Percentiles rank a stretch among this genome's conserved stretches.
Evolutionary conservation across 2,888 invertebrate species (phyloP).

Genomic region (Eristalinus aeneus): DNA sequence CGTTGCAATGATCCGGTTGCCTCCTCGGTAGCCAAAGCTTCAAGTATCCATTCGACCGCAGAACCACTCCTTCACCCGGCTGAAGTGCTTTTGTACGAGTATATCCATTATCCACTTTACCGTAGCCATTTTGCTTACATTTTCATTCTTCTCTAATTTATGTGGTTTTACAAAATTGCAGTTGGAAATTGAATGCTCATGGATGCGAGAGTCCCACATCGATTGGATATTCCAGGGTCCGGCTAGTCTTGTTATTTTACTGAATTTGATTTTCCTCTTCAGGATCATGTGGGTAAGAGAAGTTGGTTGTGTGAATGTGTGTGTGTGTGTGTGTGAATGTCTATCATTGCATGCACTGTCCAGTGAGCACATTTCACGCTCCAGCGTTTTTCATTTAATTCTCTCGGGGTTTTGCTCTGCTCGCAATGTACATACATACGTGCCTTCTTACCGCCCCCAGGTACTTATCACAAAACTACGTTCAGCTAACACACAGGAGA

Average conservation of each 20-base stretch:
- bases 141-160: conserved; percentile 36
- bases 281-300: conserved; percentile 92
- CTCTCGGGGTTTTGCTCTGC: neutral
- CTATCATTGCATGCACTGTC: conserved; percentile 16
- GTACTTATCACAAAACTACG: conserved; percentile 95
- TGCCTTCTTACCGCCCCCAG: conserved; percentile 80
- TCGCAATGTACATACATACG: neutral
- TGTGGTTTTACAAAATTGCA: conserved; percentile 72
- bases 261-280: conserved; percentile 90
- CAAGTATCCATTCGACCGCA: conserved; percentile 1
- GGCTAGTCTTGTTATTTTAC: conserved; percentile 88
- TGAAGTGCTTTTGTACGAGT: conserved; percentile 24
- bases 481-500: conserved; percentile 93
- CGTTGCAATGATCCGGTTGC: neutral
- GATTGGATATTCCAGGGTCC: conserved; percentile 95
- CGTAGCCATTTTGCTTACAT: neutral
- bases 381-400: conserved; percentile 5
- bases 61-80: neutral
- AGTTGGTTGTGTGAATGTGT: neutral
- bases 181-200: conserved; percentile 85
- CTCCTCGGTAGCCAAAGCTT: neutral
- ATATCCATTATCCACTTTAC: conserved; percentile 21
- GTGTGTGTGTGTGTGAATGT: neutral
- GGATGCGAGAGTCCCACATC: conserved; percentile 89
- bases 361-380: conserved; percentile 6